Conservation (phyloP, 2,888 invertebrate species). For the Creontiades dilutus region DNA sequence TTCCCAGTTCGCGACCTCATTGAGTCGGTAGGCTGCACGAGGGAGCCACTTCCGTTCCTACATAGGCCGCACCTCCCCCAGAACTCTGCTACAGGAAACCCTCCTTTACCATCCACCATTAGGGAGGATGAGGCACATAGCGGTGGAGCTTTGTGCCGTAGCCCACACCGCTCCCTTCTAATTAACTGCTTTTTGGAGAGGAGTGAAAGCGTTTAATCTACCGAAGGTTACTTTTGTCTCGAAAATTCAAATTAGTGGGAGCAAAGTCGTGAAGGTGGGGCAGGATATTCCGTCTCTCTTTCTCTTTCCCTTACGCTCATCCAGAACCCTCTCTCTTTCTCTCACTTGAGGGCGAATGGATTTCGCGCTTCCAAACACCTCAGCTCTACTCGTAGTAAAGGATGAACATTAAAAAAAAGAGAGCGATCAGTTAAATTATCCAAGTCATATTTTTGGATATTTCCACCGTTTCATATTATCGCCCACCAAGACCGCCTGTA, state of each 20-base stretch:
- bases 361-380: conserved; percentile 7
- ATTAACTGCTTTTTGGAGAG: conserved; percentile 48
- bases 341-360: background rate
- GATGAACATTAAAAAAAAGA: background rate
- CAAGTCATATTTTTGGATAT: background rate
- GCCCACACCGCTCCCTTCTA: conserved; percentile 34
- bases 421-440: conserved; percentile 16
- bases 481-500: too few relatives aligned
- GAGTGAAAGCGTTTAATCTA: conserved; percentile 50
- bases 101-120: background rate
- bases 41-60: background rate
- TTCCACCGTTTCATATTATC: background rate
- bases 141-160: conserved; percentile 2
- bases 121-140: background rate
- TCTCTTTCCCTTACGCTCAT: background rate
- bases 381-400: conserved; percentile 14
- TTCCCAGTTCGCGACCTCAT: background rate
- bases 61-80: background rate
- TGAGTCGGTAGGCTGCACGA: conserved; percentile 15
- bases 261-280: conserved; percentile 43
- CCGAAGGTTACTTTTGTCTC: conserved; percentile 54
- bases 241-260: conserved; percentile 55
- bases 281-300: background rate
- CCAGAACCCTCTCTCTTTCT: background rate
- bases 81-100: background rate